Conservation (phyloP, 2,113 vertebrate genomes). For the Thomomys bottae region DNA sequence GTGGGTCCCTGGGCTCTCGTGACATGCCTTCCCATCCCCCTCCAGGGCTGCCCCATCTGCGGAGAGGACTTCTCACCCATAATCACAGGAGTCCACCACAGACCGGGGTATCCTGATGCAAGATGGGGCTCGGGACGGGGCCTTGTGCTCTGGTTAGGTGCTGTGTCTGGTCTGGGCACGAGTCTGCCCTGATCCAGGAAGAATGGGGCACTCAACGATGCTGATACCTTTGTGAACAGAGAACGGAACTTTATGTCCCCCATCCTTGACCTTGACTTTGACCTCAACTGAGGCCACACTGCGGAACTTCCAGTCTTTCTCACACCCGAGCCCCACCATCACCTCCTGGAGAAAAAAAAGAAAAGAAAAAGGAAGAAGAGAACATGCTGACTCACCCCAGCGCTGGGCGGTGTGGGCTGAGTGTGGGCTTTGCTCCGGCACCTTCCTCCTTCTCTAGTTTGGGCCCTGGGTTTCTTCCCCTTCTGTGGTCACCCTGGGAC, state of each 20-base stretch:
- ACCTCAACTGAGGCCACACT: neutral
- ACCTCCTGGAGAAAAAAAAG: neutral
- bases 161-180: neutral
- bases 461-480: slow-evolving; percentile 36
- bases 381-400: neutral
- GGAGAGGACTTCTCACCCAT: slow-evolving; percentile 73
- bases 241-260: too few relatives aligned
- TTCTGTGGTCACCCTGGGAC: neutral
- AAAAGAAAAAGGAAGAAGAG: neutral
- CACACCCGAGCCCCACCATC: neutral
- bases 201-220: too few relatives aligned
- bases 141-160: slow-evolving; percentile 31
- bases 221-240: too few relatives aligned
- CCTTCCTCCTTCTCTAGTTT: slow-evolving; percentile 55
- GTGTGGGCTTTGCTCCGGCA: neutral
- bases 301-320: neutral
- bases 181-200: too few relatives aligned
- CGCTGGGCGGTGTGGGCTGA: rapidly evolving
- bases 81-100: slow-evolving; percentile 71
- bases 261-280: neutral
- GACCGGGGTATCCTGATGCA: slow-evolving; percentile 56
- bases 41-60: slow-evolving; percentile 51
- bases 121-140: slow-evolving; percentile 15
- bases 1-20: neutral
- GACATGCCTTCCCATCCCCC: neutral